Conservation (phyloP, 2,797 vertebrate species). For the Octomys mimax region DNA sequence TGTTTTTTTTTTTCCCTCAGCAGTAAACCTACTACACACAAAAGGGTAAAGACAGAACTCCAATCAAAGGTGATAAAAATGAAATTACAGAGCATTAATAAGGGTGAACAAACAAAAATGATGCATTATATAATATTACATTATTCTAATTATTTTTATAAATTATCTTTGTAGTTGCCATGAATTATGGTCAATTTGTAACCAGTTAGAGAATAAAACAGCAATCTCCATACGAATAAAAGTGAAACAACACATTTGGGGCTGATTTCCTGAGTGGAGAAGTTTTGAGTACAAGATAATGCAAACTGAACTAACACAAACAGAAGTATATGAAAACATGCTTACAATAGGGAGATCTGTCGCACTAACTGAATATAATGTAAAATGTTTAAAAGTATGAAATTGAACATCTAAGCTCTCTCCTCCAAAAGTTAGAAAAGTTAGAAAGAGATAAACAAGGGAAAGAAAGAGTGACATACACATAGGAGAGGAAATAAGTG, state of each 20-base stretch:
- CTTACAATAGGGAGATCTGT: neutral
- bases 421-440: neutral
- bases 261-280: neutral
- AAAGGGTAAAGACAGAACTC: neutral
- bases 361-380: neutral
- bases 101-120: neutral
- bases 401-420: neutral
- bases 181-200: neutral
- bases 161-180: neutral
- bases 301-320: neutral
- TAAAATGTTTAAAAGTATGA: neutral
- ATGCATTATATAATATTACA: neutral
- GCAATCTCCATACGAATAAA: neutral
- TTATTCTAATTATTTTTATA: neutral
- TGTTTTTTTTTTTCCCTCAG: neutral
- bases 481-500: neutral
- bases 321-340: neutral
- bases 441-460: neutral
- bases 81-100: neutral
- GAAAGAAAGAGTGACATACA: neutral
- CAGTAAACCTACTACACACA: neutral
- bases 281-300: neutral
- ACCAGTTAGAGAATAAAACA: neutral
- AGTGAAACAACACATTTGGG: neutral
- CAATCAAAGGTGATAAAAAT: neutral